These are phyloP conservation scores for Heteractis magnifica DNA, from an alignment of 92 coral and sea anemone genomes.

Conservation along the genomic window DNA sequence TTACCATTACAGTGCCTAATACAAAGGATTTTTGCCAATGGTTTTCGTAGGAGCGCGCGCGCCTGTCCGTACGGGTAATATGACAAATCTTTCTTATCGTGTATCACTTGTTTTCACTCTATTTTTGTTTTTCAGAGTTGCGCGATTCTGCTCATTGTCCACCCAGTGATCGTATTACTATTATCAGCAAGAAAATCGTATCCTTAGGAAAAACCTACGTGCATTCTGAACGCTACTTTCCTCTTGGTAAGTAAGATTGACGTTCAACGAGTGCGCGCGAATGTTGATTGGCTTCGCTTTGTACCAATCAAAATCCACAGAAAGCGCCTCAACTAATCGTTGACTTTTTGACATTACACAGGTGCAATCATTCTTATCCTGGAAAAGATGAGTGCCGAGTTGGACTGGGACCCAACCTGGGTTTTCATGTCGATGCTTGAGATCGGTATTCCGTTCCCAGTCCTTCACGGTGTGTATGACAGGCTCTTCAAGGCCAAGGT, in stretches of 20 bases:
- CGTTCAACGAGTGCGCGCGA: too few relatives aligned
- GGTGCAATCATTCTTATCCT: slow-evolving; percentile 80
- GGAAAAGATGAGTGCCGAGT: slow-evolving; percentile 82
- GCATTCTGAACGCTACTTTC: slow-evolving; percentile 95
- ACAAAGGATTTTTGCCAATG: too few relatives aligned
- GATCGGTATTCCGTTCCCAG: slow-evolving; percentile 94
- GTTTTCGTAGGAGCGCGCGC: too few relatives aligned
- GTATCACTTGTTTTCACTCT: background rate
- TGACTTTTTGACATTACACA: slow-evolving; percentile 14
- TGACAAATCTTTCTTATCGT: background rate
- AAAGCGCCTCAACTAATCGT: background rate
- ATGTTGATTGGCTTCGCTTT: background rate
- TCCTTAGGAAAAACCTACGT: slow-evolving; percentile 86
- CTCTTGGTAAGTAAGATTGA: slow-evolving; percentile 65
- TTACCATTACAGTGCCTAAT: too few relatives aligned
- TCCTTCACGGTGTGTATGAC: slow-evolving; percentile 91
- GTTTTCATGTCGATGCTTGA: slow-evolving; percentile 90
- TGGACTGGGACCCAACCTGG: slow-evolving; percentile 89
- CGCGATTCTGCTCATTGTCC: slow-evolving; percentile 65
- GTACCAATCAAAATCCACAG: background rate
- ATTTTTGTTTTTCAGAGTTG: slow-evolving; percentile 53
- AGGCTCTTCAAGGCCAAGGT: slow-evolving; percentile 94
- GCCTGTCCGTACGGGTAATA: background rate
- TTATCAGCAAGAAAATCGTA: slow-evolving; percentile 82
- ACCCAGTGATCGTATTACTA: slow-evolving; percentile 73